Evolutionary conservation across 2,797 vertebrate genomes (phyloP).

Genomic region (Pseudotriccus pelzelni): DNA sequence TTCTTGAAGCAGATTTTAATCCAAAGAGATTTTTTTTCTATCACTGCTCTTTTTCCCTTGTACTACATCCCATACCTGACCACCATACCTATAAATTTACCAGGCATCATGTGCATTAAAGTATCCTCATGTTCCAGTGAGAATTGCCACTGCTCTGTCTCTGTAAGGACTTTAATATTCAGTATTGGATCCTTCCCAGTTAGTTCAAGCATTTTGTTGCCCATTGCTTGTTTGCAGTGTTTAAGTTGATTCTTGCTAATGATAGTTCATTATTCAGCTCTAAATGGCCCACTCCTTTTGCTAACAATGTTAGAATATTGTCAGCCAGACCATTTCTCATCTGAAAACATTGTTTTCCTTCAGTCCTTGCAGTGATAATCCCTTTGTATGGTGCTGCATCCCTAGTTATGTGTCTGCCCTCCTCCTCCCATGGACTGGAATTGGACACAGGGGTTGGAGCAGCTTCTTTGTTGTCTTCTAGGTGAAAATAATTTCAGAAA

Average conservation of each 20-base stretch:
- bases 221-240: not conserved
- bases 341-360: not conserved
- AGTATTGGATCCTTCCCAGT: not conserved
- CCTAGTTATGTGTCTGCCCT: not conserved
- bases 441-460: not conserved
- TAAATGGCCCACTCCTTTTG: not conserved
- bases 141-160: not conserved
- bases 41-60: not conserved
- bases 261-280: not conserved
- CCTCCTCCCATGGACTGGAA: not conserved
- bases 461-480: not conserved
- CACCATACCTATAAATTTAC: not conserved
- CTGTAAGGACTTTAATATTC: not conserved
- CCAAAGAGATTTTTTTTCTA: not conserved
- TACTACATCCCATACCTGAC: not conserved
- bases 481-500: not conserved
- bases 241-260: not conserved
- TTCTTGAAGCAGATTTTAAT: not conserved
- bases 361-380: not conserved
- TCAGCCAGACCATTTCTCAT: not conserved
- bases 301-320: not conserved
- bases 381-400: not conserved
- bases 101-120: not conserved
- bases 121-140: not conserved
- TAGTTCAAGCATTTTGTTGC: not conserved